phyloP scores from a whole-genome alignment of 2,797 vertebrate genomes.

The Halcyon leucocephala region DNA sequence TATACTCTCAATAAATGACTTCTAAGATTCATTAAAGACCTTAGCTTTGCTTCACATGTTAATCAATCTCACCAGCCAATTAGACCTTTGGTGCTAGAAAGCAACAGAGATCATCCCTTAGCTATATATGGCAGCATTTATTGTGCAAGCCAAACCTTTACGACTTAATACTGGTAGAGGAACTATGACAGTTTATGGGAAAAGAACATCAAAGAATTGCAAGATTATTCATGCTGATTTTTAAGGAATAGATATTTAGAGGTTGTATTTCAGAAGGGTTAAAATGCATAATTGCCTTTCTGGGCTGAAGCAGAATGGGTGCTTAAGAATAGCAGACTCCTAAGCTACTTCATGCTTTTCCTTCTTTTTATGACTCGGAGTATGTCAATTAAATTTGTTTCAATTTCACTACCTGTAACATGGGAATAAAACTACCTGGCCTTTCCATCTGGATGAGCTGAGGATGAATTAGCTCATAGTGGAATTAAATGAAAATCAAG shows the following conservation, averaged over 20 bases:
- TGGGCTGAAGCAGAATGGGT: not conserved
- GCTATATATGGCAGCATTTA: conserved; percentile 33
- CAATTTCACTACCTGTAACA: conserved; percentile 33
- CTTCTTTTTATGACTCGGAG: not conserved
- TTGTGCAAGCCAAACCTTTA: conserved; percentile 41
- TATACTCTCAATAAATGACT: conserved; percentile 65
- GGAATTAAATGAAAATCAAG: conserved; percentile 40
- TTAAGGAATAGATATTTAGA: conserved; percentile 31
- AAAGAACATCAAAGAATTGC: conserved; percentile 38
- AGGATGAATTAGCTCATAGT: conserved; percentile 38
- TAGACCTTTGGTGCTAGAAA: conserved; percentile 45
- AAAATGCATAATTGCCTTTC: not conserved
- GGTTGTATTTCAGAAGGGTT: conserved; percentile 20
- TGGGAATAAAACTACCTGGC: not conserved
- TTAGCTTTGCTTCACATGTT: conserved; percentile 63
- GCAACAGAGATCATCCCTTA: conserved; percentile 37
- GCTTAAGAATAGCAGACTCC: not conserved
- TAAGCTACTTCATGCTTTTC: not conserved
- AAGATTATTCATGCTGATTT: conserved; percentile 13
- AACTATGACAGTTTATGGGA: conserved; percentile 26
- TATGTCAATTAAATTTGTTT: conserved; percentile 44
- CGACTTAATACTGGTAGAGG: conserved; percentile 16
- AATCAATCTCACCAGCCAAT: conserved; percentile 72
- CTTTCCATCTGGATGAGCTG: conserved; percentile 25
- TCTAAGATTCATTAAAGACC: conserved; percentile 70